Base-by-base conservation (phyloP, 2,113 vertebrate species). In the Puffinus mauretanicus region DNA sequence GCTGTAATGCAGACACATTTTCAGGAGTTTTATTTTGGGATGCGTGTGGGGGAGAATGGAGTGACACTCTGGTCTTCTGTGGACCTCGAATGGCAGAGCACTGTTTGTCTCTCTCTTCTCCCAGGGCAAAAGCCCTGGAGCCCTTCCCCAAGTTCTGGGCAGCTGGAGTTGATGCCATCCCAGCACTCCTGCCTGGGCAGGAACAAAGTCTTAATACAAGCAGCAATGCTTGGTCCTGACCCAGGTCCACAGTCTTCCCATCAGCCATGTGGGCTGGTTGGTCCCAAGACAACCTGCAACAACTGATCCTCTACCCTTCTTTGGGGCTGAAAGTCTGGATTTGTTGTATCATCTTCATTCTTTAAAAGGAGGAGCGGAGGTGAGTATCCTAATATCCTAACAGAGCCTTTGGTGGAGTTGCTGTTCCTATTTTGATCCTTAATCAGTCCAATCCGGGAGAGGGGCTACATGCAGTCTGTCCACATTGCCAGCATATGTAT, bases 191-290 rank as follows among this genome's bases (percentile, higher is more conserved):
- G 25, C 27, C 51, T 38, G 19, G 44, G 21, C 27, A 82, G 65
- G 11, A 54, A 20, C 8, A 73, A 80, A 40, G 19, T 22, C 30
- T 57, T 77, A 26, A 38, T 7, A 29, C 8, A 44, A 51, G n/a
- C n/a, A 87, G 60, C 29, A 90, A 8, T 34, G 14, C 24, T 52
- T 44, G 9, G 1, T 85, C 51, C 55, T 81, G 42, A 34, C 38
- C 42, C 47, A 69, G 3, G 13, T 16, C 34, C 44, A 8, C 19
- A 36, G 29, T 65, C 15, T 60, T 86, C 9, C 26, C 77, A 22
- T 27, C 52, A 46, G 24, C 27, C 55, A 10, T 0, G 0, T 29
- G 24, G 7, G 4, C 16, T 89, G 58, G 5, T 0, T 64, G 62
- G 24, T 24, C 34, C 24, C 26, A 38, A 34, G 13, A 49, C 16